Percentiles rank a stretch among this genome's conserved stretches.
phyloP scores from a whole-genome alignment of 2,888 invertebrate species.

The Dryobota labecula region DNA sequence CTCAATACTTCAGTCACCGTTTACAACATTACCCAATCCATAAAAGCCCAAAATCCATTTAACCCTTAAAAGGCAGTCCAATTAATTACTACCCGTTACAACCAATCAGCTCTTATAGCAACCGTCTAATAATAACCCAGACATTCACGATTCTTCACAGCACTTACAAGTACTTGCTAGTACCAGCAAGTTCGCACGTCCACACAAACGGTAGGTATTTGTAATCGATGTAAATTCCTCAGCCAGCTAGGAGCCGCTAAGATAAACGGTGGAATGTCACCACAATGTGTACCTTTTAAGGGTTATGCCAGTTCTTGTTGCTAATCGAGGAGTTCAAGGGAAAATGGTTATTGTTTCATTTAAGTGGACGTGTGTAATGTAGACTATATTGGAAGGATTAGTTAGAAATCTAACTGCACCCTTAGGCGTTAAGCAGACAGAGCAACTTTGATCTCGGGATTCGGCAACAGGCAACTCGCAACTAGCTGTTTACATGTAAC shows the following conservation, averaged over 20 bases:
- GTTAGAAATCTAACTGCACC: neutral
- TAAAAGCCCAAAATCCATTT: too few relatives aligned
- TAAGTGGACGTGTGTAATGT: neutral
- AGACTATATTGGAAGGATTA: neutral
- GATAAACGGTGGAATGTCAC: conserved; percentile 71
- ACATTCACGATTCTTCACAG: conserved; percentile 47
- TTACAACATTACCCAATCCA: conserved; percentile 13
- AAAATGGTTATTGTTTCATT: conserved; percentile 34
- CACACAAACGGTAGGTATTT: conserved; percentile 65
- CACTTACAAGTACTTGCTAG: conserved; percentile 40
- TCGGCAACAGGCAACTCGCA: too few relatives aligned
- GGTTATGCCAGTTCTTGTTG: conserved; percentile 37
- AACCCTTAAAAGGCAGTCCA: conserved; percentile 31
- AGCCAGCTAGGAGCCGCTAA: conserved; percentile 48
- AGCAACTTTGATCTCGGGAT: too few relatives aligned
- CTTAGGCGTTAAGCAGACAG: too few relatives aligned
- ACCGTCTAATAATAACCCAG: conserved; percentile 47
- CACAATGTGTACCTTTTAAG: conserved; percentile 61
- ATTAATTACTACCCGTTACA: conserved; percentile 22
- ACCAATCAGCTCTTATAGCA: conserved; percentile 13
- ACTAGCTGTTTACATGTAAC: too few relatives aligned
- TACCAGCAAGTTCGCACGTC: conserved; percentile 59
- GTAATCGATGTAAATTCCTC: conserved; percentile 72
- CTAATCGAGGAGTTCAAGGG: conserved; percentile 37
- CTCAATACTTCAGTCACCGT: conserved; percentile 18